Evolutionary conservation across 2,113 vertebrate genomes (phyloP), one percentile per base, ranked within the genome.

Genomic region (Charadrius vociferus): DNA sequence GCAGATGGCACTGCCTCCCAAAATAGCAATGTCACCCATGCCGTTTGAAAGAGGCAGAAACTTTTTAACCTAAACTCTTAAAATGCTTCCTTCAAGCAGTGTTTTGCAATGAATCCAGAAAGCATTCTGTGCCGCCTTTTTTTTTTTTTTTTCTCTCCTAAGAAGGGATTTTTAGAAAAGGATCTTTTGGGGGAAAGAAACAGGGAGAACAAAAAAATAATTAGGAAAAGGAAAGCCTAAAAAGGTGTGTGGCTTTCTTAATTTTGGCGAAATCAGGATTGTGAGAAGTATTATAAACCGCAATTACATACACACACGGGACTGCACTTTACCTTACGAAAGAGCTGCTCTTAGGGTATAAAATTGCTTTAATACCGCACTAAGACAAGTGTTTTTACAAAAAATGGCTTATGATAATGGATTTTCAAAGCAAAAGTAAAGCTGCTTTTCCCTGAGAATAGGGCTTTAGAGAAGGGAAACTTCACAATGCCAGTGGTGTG

Each of bases 301-400:
- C 85, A 93, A 97, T 98, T 97, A 97, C 27, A 93, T 74, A 88
- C 62, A 96, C 94, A 84, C 91, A 97, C 36, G 86, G 86, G 95
- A 97, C 70, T 88, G 90, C 95, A 95, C 93, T 97, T 98, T 95
- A 97, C 86, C 94, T 95, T 80, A 91, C 0, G 10, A 86, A 96
- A 97, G 73, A 96, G 88, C 95, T 97, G 95, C 95, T 96, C 95
- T 97, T 93, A 95, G 91, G 95, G 73, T 86, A 96, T 78, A 96
- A 98, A 98, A 98, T 97, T 97, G 96, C 97, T 97, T 97, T 97
- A 98, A 98, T 97, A 97, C 92, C 97, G 96, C 59, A 93, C 95
- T 49, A 81, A 96, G 98, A 97, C 90, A 97, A 98, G 97, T 45
- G 72, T 75, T 96, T 96, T 85, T 72, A 71, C 50, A 84, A 88